Percentiles rank a stretch among this genome's conserved stretches.
Conservation (phyloP, 2,797 vertebrate genomes). For the Coccyzus lansbergi region DNA sequence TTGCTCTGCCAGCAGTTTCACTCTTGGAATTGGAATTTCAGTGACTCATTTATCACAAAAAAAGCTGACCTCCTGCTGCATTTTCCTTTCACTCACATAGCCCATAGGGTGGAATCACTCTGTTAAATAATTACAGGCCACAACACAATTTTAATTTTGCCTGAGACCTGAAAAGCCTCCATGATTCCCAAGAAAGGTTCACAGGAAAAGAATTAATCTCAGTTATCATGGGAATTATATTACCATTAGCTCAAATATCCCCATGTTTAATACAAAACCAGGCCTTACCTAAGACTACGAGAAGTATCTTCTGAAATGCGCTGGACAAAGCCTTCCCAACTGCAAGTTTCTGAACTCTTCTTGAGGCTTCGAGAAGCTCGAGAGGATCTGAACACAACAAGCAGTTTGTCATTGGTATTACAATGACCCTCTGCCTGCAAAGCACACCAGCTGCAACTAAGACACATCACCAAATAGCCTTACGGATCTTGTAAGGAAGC, state of each 20-base stretch:
- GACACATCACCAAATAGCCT: neutral
- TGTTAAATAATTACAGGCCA: neutral
- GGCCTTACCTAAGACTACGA: slow-evolving; percentile 77
- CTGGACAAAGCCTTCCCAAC: slow-evolving; percentile 73
- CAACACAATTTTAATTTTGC: neutral
- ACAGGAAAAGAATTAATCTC: neutral
- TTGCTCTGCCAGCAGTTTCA: neutral
- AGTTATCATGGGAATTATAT: neutral
- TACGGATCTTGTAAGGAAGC: neutral
- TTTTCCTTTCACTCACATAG: neutral
- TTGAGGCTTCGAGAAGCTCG: slow-evolving; percentile 58
- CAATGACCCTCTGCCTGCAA: neutral
- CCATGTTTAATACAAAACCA: neutral
- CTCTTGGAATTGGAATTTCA: neutral
- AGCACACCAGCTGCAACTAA: neutral
- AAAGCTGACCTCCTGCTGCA: neutral
- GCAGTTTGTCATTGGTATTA: neutral
- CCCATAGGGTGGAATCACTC: neutral
- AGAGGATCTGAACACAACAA: slow-evolving; percentile 62
- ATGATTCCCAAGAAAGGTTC: neutral
- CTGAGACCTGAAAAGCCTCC: too few relatives aligned
- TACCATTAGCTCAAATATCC: neutral
- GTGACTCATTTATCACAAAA: neutral
- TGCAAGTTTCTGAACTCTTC: slow-evolving; percentile 74
- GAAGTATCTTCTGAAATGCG: slow-evolving; percentile 79